phyloP scores from a whole-genome alignment of 2,888 invertebrate genomes.

The Orthosia cruda region DNA sequence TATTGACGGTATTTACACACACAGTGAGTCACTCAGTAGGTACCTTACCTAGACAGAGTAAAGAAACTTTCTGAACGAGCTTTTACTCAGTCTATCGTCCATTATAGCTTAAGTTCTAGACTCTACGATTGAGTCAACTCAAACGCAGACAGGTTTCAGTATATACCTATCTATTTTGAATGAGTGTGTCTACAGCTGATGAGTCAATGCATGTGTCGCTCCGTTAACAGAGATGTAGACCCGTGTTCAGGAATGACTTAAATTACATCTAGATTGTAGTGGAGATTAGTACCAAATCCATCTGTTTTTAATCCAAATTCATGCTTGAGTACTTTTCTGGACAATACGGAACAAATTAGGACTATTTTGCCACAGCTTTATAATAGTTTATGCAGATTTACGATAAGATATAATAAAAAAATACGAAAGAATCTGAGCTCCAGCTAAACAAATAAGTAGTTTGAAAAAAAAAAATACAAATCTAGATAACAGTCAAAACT shows the following conservation, averaged over 20 bases:
- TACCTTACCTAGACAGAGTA: conserved; percentile 10
- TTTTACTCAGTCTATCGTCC: conserved; percentile 3
- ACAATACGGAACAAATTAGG: neutral
- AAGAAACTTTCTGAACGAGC: conserved; percentile 22
- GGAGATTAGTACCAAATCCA: neutral
- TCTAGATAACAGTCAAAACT: neutral
- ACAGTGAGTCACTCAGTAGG: neutral
- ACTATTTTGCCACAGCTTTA: no score
- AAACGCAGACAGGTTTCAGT: neutral
- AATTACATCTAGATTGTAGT: neutral
- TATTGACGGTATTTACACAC: neutral
- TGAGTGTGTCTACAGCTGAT: conserved; percentile 4
- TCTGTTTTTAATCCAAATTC: neutral
- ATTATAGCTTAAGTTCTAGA: neutral
- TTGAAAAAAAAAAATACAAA: neutral
- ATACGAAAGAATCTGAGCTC: no score
- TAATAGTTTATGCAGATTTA: no score
- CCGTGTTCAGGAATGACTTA: conserved; percentile 10
- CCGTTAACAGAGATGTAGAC: neutral
- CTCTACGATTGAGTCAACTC: neutral
- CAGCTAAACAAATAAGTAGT: no score
- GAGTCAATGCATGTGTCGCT: conserved; percentile 14
- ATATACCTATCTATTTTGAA: conserved; percentile 8
- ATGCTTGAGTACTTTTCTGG: neutral
- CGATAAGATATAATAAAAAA: no score